These are phyloP conservation scores for Dendroctonus ponderosae DNA, from an alignment of 1,140 invertebrate genomes.

Conservation along the genomic window DNA sequence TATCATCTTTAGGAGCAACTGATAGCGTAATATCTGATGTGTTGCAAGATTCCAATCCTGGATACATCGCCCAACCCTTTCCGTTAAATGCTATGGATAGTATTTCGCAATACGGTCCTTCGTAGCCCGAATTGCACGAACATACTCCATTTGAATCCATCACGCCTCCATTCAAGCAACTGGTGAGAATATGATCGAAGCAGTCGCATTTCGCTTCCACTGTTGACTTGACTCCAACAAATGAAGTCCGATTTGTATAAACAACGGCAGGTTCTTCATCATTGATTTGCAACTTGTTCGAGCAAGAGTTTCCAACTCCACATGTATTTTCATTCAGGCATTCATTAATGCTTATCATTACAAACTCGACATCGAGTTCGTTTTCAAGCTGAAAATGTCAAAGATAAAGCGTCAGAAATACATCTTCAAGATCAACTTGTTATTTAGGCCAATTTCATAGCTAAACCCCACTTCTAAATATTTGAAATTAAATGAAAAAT, in stretches of 20 bases:
- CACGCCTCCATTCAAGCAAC: conserved; percentile 71
- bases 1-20: conserved; percentile 67
- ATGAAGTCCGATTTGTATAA: conserved; percentile 85
- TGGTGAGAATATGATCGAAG: conserved; percentile 49
- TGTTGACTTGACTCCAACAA: conserved; percentile 81
- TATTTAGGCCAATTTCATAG: no score
- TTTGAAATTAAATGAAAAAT: conserved; percentile 7
- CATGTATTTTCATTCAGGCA: conserved; percentile 72
- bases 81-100: conserved; percentile 83
- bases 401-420: no score
- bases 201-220: conserved; percentile 69
- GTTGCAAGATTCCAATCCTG: conserved; percentile 73
- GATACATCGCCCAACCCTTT: conserved; percentile 86
- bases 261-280: conserved; percentile 69
- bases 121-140: conserved; percentile 55
- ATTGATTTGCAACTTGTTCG: conserved; percentile 68
- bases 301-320: conserved; percentile 67
- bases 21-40: conserved; percentile 77
- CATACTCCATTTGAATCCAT: conserved; percentile 53
- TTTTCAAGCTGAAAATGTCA: conserved; percentile 59
- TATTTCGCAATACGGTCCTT: conserved; percentile 85
- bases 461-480: no score
- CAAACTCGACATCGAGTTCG: conserved; percentile 68
- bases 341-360: conserved; percentile 85
- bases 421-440: no score